phyloP scores from a whole-genome alignment of 2,888 invertebrate genomes.

The Catocala nupta region DNA sequence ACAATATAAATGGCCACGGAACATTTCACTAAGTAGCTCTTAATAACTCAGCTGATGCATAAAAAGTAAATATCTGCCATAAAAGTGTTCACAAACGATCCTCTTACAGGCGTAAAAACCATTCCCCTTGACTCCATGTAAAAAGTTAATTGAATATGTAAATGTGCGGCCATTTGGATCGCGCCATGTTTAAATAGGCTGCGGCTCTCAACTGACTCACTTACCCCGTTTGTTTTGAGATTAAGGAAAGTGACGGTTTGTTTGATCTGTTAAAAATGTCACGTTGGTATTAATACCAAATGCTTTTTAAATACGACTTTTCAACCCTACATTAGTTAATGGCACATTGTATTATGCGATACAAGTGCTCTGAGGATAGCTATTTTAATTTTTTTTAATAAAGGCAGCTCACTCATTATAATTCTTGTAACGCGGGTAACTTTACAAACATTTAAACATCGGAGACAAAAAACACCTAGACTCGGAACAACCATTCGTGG shows the following conservation, averaged over 20 bases:
- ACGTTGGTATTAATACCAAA: too few relatives aligned
- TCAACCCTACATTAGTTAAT: too few relatives aligned
- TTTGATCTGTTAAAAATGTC: too few relatives aligned
- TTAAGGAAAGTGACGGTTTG: not conserved
- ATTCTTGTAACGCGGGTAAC: too few relatives aligned
- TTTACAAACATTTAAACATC: too few relatives aligned
- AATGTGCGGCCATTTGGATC: conserved; percentile 36
- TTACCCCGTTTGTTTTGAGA: conserved; percentile 7
- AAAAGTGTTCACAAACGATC: conserved; percentile 7
- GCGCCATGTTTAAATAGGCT: conserved; percentile 29
- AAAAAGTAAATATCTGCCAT: conserved; percentile 6
- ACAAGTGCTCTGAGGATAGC: too few relatives aligned
- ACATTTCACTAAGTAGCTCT: not conserved
- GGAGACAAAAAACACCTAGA: too few relatives aligned
- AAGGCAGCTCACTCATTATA: too few relatives aligned
- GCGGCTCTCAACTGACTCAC: conserved; percentile 16
- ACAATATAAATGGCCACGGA: not conserved
- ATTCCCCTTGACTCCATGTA: conserved; percentile 16
- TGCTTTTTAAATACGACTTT: too few relatives aligned
- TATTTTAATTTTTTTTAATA: too few relatives aligned
- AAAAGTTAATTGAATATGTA: conserved; percentile 48
- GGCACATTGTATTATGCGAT: too few relatives aligned
- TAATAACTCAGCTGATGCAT: conserved; percentile 1
- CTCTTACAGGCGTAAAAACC: conserved; percentile 12
- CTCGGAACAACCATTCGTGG: too few relatives aligned